Conservation (phyloP, 2,113 vertebrate species). For the Brienomyrus brachyistius region DNA sequence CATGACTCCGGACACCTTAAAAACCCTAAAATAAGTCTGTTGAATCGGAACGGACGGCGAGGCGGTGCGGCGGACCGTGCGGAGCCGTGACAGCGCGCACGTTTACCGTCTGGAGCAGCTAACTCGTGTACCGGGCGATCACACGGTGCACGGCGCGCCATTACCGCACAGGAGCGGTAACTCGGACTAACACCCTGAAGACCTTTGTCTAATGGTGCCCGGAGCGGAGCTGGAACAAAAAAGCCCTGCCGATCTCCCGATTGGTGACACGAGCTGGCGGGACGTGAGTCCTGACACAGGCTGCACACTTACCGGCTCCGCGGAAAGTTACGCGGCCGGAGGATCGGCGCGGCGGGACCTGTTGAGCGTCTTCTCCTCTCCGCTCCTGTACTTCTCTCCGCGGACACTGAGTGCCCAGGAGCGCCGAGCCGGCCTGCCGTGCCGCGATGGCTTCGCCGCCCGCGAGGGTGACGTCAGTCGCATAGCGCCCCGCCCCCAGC, state of each 20-base stretch:
- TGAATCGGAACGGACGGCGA: background rate
- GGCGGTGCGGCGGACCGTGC: background rate
- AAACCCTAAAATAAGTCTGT: background rate
- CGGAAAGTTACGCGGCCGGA: background rate
- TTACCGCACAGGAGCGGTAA: background rate
- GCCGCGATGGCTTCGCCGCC: conserved; percentile 48
- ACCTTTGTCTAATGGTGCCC: background rate
- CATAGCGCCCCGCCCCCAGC: conserved; percentile 17
- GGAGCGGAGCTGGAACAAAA: background rate
- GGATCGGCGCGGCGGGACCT: background rate
- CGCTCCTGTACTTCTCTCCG: background rate
- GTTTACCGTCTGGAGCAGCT: background rate
- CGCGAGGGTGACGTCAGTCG: conserved; percentile 57
- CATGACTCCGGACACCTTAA: background rate
- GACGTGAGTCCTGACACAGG: background rate
- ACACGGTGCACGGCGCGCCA: background rate
- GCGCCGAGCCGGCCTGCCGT: conserved; percentile 35
- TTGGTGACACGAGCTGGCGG: background rate
- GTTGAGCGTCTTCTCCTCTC: background rate
- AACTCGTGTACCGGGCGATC: background rate
- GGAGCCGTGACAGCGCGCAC: background rate
- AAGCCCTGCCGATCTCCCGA: conserved; percentile 2
- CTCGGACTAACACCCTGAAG: background rate
- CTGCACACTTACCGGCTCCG: background rate
- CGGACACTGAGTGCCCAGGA: conserved; percentile 18